A percentile compares a stretch with the other conserved stretches of the same genome.
Evolutionary conservation across 2,797 vertebrate species (phyloP).

Genomic region (Chrosomus eos): DNA sequence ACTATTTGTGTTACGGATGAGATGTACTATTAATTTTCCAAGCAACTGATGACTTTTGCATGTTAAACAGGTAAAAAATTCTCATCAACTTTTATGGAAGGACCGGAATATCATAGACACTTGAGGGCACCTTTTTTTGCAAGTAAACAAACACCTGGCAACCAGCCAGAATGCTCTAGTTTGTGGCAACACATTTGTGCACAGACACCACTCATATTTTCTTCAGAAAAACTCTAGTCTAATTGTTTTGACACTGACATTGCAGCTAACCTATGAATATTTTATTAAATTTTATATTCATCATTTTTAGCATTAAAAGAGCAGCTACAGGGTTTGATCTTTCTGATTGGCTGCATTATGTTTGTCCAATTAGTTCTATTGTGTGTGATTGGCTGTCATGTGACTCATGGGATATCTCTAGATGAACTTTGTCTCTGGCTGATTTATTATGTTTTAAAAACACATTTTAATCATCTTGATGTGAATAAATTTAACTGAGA

Average conservation of each 20-base stretch:
- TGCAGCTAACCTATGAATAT: not conserved
- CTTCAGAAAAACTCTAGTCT: not conserved
- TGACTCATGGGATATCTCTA: not conserved
- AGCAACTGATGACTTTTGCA: not conserved
- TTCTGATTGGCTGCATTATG: constrained; percentile 6
- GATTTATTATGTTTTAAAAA: not conserved
- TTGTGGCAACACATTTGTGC: not conserved
- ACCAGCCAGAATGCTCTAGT: not conserved
- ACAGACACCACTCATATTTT: not conserved
- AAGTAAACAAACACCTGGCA: not conserved
- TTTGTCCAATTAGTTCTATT: constrained; percentile 15
- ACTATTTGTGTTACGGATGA: not conserved
- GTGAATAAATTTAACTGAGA: not conserved
- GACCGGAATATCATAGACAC: not conserved
- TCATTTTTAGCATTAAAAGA: not conserved
- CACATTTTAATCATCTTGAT: not conserved
- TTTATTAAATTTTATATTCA: not conserved
- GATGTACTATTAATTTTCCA: not conserved
- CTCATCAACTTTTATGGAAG: not conserved
- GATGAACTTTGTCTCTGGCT: not conserved
- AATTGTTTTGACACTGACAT: not conserved
- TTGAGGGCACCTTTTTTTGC: not conserved
- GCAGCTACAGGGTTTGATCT: not conserved
- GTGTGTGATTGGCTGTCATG: constrained; percentile 4
- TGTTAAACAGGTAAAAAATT: not conserved